A percentile compares a stretch with the other conserved stretches of the same genome.
Evolutionary conservation across 2,113 vertebrate species (phyloP).

Genomic region (Diadophis punctatus): DNA sequence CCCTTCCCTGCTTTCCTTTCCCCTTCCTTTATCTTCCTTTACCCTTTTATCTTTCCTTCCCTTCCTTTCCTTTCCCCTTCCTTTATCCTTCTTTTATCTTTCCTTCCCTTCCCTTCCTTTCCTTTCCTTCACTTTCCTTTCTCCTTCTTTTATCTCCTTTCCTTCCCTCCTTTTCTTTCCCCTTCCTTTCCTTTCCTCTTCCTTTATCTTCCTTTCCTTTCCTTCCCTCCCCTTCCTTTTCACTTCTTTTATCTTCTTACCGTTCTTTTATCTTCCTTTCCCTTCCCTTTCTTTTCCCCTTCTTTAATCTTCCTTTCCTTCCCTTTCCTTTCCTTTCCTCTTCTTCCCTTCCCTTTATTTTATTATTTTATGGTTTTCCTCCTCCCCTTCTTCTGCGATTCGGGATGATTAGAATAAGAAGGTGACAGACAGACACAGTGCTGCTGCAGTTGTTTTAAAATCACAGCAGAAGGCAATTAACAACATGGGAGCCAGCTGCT

Average conservation of each 20-base stretch:
- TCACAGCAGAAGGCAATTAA: conserved; percentile 84
- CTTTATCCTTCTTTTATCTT: no score
- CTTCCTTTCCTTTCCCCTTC: no score
- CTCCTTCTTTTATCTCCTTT: neutral
- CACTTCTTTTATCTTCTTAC: neutral
- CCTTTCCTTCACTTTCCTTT: no score
- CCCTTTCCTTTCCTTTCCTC: neutral
- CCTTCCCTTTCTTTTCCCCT: neutral
- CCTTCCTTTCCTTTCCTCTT: neutral
- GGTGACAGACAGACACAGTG: conserved; percentile 78
- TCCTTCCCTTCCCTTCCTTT: neutral
- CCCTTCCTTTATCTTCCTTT: no score
- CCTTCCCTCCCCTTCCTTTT: neutral
- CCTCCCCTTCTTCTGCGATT: conserved; percentile 63
- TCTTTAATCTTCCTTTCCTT: no score
- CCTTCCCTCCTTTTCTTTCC: neutral
- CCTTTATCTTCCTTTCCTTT: neutral
- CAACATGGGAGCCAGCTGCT: conserved; percentile 82
- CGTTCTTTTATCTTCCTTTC: no score
- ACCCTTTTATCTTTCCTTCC: no score
- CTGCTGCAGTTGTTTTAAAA: conserved; percentile 85
- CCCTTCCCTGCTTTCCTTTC: no score
- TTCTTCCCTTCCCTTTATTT: neutral
- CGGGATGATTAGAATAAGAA: conserved; percentile 82
- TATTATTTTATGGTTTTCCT: conserved; percentile 41